Base-by-base conservation (phyloP, 2,888 invertebrate species). In the Gerosis bhagava region DNA sequence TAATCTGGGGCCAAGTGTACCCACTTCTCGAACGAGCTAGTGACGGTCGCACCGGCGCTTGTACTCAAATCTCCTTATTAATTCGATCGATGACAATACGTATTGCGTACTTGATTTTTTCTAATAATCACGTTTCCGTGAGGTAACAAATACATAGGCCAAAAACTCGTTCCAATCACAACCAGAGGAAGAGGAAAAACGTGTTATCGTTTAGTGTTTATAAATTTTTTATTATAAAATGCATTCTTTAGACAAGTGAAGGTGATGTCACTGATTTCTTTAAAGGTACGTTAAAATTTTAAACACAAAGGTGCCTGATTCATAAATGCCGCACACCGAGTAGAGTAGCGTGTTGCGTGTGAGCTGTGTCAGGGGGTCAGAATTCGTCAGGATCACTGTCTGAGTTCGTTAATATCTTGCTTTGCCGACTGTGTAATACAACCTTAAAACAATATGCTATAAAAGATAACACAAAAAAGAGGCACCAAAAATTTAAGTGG, bases 371-470 rank as follows among this genome's bases (percentile, higher is more conserved):
- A 67, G 63, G 64, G 66, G 77, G 78, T 82, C 81, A 77, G 69
- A 65, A 67, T 63, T 59, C 67, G 60, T 57, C 71, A 80, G 70
- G 83, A 81, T 80, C 79, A 83, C 73, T 74, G 81, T 77, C 73
- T 80, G 60, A 62, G 60, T 29, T 53, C 60, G 66, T 70, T 72
- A 76, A 77, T 65, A n/a, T n/a, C n/a, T n/a, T n/a, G n/a, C n/a
- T n/a, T n/a, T n/a, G 71, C 67, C 67, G 73, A 70, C 66, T 69
- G 67, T 61, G 69, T 62, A 68, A 64, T 65, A 71, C 63, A 67
- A 66, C 65, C 72, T 75, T 75, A 76, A 63, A 76, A 83, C 78
- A 81, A 80, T 77, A 68, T 66, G 59, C 63, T 67, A 65, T 71
- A 73, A 74, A 73, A 65, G 67, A 71, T 70, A 62, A 67, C n/a